Conservation (phyloP, 2,113 vertebrate species). For the Camelus bactrianus region DNA sequence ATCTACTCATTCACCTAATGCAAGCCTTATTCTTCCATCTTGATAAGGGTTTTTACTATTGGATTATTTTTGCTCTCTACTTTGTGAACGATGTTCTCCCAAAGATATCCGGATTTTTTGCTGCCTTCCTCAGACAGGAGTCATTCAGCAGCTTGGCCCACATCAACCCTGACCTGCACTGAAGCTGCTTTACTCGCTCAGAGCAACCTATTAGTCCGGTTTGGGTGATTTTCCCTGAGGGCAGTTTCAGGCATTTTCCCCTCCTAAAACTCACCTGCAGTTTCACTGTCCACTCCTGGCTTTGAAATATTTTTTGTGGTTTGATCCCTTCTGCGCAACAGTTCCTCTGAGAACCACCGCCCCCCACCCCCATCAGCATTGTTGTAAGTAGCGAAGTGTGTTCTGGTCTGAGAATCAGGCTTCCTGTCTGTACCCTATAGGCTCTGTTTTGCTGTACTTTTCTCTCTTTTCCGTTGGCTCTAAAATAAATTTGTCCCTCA, state of each 20-base stretch:
- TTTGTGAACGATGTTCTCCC: neutral
- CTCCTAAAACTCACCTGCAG: neutral
- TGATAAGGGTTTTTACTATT: neutral
- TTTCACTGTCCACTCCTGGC: neutral
- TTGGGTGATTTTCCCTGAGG: neutral
- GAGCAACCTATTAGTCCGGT: neutral
- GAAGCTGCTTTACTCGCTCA: neutral
- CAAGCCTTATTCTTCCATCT: neutral
- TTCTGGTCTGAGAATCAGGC: neutral
- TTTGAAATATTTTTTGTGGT: neutral
- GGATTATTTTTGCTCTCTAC: neutral
- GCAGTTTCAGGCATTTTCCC: neutral
- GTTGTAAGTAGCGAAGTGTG: neutral
- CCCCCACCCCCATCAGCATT: neutral
- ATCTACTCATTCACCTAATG: neutral
- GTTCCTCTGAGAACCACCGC: neutral
- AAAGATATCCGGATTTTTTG: neutral
- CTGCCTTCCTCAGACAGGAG: neutral
- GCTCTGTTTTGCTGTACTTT: constrained; percentile 6
- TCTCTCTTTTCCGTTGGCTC: neutral
- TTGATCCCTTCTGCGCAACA: neutral
- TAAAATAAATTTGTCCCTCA: neutral
- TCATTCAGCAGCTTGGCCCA: neutral
- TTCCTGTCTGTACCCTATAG: neutral
- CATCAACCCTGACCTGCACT: neutral